phyloP scores from a whole-genome alignment of 2,888 invertebrate species.

The Drymonia ruficornis region DNA sequence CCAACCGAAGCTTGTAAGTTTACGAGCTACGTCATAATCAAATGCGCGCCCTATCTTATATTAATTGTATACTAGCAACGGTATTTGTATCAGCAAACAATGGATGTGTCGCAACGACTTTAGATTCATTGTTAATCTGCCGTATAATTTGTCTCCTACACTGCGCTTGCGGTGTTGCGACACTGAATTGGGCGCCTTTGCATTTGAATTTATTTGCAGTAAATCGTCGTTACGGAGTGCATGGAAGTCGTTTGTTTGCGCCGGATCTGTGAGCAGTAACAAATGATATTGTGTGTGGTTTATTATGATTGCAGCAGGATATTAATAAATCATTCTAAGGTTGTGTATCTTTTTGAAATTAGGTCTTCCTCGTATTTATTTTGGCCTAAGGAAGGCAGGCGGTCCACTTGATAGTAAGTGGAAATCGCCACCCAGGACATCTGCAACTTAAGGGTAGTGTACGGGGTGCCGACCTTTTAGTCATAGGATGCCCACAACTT shows the following conservation, averaged over 20 bases:
- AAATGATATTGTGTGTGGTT: neutral
- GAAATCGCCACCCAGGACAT: no score
- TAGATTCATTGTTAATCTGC: conserved; percentile 62
- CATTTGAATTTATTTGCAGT: conserved; percentile 27
- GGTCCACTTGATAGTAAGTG: no score
- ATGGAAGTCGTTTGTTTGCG: conserved; percentile 10
- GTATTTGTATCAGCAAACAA: conserved; percentile 61
- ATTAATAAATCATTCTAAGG: no score
- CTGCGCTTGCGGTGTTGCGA: conserved; percentile 35
- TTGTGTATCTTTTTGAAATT: no score
- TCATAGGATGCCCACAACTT: no score
- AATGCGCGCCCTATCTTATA: conserved; percentile 26
- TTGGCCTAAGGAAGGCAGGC: no score
- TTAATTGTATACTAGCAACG: conserved; percentile 41
- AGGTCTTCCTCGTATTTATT: neutral
- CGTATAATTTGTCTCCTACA: conserved; percentile 72
- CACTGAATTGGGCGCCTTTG: conserved; percentile 28
- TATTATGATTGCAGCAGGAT: neutral
- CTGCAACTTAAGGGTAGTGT: no score
- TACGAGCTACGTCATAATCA: neutral
- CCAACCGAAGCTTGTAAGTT: no score
- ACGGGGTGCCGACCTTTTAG: no score
- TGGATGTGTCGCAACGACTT: conserved; percentile 56
- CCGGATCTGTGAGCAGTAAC: conserved; percentile 11
- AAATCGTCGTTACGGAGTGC: conserved; percentile 9